Percentiles rank a stretch among this genome's conserved stretches.
phyloP scores from a whole-genome alignment of 1,140 invertebrate genomes.

The Orchestia grillus region DNA sequence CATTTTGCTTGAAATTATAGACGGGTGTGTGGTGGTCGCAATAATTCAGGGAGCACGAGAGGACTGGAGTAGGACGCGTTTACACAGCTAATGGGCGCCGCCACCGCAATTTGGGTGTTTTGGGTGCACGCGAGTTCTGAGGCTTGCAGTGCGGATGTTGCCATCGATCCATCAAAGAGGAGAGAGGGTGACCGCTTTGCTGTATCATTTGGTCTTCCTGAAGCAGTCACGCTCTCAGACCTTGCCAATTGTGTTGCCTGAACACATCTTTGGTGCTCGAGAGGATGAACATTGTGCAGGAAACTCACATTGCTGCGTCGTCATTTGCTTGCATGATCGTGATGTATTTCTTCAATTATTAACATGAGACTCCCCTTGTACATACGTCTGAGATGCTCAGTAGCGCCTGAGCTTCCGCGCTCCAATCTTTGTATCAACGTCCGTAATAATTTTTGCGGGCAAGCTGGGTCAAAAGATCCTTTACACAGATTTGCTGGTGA shows the following conservation, averaged over 20 bases:
- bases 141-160: slow-evolving; percentile 52
- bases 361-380: slow-evolving; percentile 17
- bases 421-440: not conserved
- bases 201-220: slow-evolving; percentile 49
- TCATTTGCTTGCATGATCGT: slow-evolving; percentile 30
- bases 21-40: not conserved
- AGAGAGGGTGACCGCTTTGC: slow-evolving; percentile 47
- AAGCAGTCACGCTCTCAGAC: slow-evolving; percentile 33
- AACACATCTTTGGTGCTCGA: slow-evolving; percentile 44
- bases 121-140: slow-evolving; percentile 14
- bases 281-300: slow-evolving; percentile 13
- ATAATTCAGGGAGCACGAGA: not conserved
- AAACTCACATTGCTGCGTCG: slow-evolving; percentile 24
- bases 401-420: not conserved
- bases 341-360: slow-evolving; percentile 15
- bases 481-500: not conserved
- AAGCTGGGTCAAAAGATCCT: not conserved
- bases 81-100: slow-evolving; percentile 29
- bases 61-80: slow-evolving; percentile 19
- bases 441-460: not conserved
- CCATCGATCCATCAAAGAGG: slow-evolving; percentile 49
- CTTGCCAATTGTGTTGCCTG: slow-evolving; percentile 36
- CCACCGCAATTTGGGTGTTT: slow-evolving; percentile 11
- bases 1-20: not conserved
- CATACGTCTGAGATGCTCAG: not conserved